Evolutionary conservation across 2,113 vertebrate genomes (phyloP).

Genomic region (Chunga burmeisteri): DNA sequence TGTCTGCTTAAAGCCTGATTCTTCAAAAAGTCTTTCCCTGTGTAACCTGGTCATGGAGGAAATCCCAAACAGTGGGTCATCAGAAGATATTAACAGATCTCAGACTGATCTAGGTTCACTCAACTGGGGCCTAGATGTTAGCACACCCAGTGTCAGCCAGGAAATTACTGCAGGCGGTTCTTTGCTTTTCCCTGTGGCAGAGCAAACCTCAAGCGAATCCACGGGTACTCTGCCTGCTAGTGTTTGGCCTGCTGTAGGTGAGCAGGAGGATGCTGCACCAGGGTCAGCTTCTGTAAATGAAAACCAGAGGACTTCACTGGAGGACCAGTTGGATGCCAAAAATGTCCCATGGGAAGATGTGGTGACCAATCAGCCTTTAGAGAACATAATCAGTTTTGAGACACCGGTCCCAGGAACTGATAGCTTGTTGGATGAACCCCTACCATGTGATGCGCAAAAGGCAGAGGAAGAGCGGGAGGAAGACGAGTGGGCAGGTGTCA

Average conservation of each 20-base stretch:
- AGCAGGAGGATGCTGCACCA: constrained; percentile 42
- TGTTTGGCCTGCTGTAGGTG: constrained; percentile 44
- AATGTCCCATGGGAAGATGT: constrained; percentile 71
- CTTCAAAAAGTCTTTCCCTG: constrained; percentile 85
- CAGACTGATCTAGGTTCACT: constrained; percentile 77
- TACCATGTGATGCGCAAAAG: constrained; percentile 51
- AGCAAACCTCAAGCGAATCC: constrained; percentile 41
- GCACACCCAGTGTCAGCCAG: constrained; percentile 74
- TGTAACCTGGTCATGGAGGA: constrained; percentile 81
- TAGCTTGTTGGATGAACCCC: constrained; percentile 48
- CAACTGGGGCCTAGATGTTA: constrained; percentile 85
- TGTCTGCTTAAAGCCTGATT: constrained; percentile 80
- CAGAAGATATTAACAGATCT: constrained; percentile 75
- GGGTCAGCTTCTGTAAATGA: constrained; percentile 53
- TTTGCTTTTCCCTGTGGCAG: constrained; percentile 54
- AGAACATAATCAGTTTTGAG: constrained; percentile 51
- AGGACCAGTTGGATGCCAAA: constrained; percentile 54
- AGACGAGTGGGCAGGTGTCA: constrained; percentile 66
- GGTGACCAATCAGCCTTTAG: constrained; percentile 61
- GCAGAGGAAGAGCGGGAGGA: constrained; percentile 45
- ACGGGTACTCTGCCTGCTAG: not conserved
- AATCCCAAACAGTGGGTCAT: constrained; percentile 72
- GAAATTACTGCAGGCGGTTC: constrained; percentile 53
- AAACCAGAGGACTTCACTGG: constrained; percentile 58
- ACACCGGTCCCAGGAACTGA: constrained; percentile 36